A percentile compares a stretch with the other conserved stretches of the same genome.
Conservation (phyloP, 37 sponge, comb jelly and placozoan species). For the Halisarca cf. caerulea region DNA sequence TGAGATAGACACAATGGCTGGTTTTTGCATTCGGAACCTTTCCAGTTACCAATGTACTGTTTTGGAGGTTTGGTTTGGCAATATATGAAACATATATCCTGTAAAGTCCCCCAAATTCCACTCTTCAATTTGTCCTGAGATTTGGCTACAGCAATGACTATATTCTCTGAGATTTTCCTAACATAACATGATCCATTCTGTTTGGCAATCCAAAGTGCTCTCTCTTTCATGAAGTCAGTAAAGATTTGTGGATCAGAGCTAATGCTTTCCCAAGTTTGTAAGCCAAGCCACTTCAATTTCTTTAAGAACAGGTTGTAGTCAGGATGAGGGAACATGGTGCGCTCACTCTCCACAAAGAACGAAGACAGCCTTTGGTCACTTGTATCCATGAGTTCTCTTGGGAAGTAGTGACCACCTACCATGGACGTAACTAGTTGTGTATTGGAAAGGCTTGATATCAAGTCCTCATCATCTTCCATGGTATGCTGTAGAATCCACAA, state of each 20-base stretch:
- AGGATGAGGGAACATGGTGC: neutral
- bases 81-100: constrained; percentile 23
- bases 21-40: constrained; percentile 10
- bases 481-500: constrained; percentile 36
- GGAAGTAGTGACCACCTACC: neutral
- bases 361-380: constrained; percentile 4
- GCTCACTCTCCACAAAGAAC: constrained; percentile 24
- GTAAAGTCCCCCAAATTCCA: neutral
- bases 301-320: neutral
- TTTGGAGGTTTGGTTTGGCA: neutral
- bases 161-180: neutral
- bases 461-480: neutral
- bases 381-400: constrained; percentile 41
- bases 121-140: too few species aligned
- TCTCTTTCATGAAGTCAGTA: neutral
- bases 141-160: neutral
- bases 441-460: neutral
- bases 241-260: neutral
- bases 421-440: neutral
- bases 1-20: too few species aligned
- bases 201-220: constrained; percentile 2
- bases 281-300: constrained; percentile 22
- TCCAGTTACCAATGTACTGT: neutral
- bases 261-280: constrained; percentile 47
- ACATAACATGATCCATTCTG: neutral